These are phyloP conservation scores for Phrynosoma blainvillii DNA, from an alignment of 2,113 vertebrate genomes.

Conservation along the genomic window DNA sequence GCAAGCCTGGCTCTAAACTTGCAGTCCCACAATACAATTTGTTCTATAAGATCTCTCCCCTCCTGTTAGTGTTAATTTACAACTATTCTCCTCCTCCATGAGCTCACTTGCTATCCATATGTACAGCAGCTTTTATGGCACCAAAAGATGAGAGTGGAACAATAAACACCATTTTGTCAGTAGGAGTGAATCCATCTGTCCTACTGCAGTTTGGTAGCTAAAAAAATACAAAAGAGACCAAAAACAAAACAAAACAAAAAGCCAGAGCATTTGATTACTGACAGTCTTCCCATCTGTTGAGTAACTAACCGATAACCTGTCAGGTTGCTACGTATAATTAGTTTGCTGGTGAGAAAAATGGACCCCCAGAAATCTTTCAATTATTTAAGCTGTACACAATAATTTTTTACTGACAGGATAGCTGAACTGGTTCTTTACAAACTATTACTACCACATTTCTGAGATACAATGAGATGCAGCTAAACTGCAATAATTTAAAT, in stretches of 20 bases:
- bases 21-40: neutral
- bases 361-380: slow-evolving; percentile 42
- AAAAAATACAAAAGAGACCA: slow-evolving; percentile 56
- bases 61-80: slow-evolving; percentile 6
- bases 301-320: slow-evolving; percentile 73
- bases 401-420: slow-evolving; percentile 6
- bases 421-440: neutral
- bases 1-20: neutral
- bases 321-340: slow-evolving; percentile 75
- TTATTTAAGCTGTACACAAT: slow-evolving; percentile 16
- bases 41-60: neutral
- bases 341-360: slow-evolving; percentile 48
- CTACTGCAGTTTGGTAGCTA: slow-evolving; percentile 38
- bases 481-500: neutral
- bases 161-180: slow-evolving; percentile 26
- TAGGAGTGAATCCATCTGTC: slow-evolving; percentile 54
- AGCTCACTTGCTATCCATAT: slow-evolving; percentile 14
- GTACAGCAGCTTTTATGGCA: slow-evolving; percentile 37
- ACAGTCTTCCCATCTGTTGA: slow-evolving; percentile 76
- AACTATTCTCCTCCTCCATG: neutral
- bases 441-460: slow-evolving; percentile 1
- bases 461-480: neutral
- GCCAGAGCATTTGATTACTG: slow-evolving; percentile 50
- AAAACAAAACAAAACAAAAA: slow-evolving; percentile 39
- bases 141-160: neutral